Percentiles rank a stretch among this genome's conserved stretches.
Conservation (phyloP, 2,113 vertebrate species). For the Urocitellus parryii region DNA sequence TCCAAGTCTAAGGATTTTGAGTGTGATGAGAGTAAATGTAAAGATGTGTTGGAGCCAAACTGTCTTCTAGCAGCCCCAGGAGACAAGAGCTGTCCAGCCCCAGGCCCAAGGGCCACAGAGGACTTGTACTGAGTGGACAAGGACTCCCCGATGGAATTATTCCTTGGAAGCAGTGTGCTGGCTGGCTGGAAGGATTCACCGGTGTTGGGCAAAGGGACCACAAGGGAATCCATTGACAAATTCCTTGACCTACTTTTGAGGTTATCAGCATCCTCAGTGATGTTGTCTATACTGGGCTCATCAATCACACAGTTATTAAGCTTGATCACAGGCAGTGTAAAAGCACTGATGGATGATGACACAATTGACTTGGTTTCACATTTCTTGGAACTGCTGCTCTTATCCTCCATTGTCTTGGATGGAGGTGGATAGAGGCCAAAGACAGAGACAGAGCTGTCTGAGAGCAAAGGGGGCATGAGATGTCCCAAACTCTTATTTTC, state of each 20-base stretch:
- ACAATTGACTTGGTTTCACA: slow-evolving; percentile 98
- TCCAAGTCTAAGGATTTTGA: slow-evolving; percentile 99
- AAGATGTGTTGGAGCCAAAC: slow-evolving; percentile 96
- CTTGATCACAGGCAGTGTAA: slow-evolving; percentile 98
- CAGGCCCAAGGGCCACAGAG: slow-evolving; percentile 88
- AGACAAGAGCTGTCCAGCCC: slow-evolving; percentile 93
- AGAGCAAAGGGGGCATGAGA: slow-evolving; percentile 92
- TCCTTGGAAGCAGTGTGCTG: slow-evolving; percentile 86
- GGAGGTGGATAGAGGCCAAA: slow-evolving; percentile 90
- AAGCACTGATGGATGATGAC: slow-evolving; percentile 97
- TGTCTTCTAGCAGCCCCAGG: slow-evolving; percentile 94
- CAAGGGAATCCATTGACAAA: slow-evolving; percentile 93
- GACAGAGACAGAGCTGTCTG: slow-evolving; percentile 87
- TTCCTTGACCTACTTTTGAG: slow-evolving; percentile 86
- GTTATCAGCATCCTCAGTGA: slow-evolving; percentile 93
- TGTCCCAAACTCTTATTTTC: slow-evolving; percentile 87
- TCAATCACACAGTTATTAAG: slow-evolving; percentile 99
- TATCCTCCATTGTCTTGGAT: slow-evolving; percentile 88
- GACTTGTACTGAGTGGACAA: slow-evolving; percentile 87
- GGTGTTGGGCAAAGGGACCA: slow-evolving; percentile 89
- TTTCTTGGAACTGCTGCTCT: slow-evolving; percentile 85
- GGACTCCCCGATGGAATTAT: slow-evolving; percentile 91
- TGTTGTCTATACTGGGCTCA: slow-evolving; percentile 96
- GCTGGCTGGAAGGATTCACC: slow-evolving; percentile 90
- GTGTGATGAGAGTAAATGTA: slow-evolving; percentile 95